Evolutionary conservation across 2,797 vertebrate genomes (phyloP).

Genomic region (Octomys mimax): DNA sequence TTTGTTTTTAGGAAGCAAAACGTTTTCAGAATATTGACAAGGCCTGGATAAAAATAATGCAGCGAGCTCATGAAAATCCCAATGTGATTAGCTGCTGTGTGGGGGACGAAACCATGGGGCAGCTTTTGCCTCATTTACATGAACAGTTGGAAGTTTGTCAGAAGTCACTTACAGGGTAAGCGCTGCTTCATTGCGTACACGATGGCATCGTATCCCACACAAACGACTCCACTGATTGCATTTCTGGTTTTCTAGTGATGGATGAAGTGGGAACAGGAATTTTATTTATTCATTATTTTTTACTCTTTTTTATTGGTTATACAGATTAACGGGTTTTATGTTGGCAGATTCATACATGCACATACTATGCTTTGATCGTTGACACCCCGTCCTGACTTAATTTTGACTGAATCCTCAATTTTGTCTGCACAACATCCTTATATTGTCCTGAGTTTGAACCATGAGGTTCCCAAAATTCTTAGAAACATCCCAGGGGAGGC

Average conservation of each 20-base stretch:
- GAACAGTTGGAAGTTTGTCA: slow-evolving; percentile 91
- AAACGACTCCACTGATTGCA: background rate
- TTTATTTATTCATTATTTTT: background rate
- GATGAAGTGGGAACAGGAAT: background rate
- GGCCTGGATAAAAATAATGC: slow-evolving; percentile 91
- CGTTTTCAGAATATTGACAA: slow-evolving; percentile 91
- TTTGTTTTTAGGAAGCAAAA: slow-evolving; percentile 89
- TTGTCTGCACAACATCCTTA: background rate
- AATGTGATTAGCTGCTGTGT: slow-evolving; percentile 90
- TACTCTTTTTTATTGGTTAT: background rate
- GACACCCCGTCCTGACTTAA: background rate
- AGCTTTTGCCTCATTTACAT: slow-evolving; percentile 89
- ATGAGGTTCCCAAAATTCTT: background rate
- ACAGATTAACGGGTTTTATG: background rate
- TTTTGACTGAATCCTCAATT: background rate
- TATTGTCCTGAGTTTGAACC: background rate
- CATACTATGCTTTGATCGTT: background rate
- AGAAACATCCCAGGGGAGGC: background rate
- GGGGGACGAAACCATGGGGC: slow-evolving; percentile 90
- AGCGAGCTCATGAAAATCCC: slow-evolving; percentile 88
- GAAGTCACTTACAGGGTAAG: slow-evolving; percentile 90
- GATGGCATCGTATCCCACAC: background rate
- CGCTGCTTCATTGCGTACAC: background rate
- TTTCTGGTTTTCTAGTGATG: background rate
- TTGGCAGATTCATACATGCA: background rate